These are phyloP conservation scores for Nasua narica DNA, from an alignment of 2,797 vertebrate genomes.

Conservation along the genomic window DNA sequence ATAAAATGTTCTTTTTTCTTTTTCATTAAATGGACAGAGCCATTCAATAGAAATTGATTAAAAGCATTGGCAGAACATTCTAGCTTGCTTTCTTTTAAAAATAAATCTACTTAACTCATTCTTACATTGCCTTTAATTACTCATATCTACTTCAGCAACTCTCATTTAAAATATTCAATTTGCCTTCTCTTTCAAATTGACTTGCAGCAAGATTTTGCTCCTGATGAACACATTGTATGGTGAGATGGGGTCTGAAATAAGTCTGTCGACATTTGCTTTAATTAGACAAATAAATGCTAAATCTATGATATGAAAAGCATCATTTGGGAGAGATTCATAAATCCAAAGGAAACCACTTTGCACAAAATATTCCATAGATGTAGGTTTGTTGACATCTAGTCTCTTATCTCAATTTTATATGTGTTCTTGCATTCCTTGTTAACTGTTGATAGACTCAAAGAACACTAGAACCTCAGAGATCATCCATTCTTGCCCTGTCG, in stretches of 20 bases:
- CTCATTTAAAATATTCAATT: conserved; percentile 9
- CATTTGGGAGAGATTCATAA: neutral
- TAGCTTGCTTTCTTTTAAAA: neutral
- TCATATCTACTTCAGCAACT: neutral
- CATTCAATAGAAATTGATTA: neutral
- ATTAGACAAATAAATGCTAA: conserved; percentile 2
- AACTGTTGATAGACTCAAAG: neutral
- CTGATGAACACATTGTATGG: neutral
- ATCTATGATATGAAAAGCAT: neutral
- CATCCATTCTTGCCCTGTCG: neutral
- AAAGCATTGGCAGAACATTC: neutral
- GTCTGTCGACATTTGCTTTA: neutral
- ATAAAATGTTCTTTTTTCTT: neutral
- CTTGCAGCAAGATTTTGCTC: neutral
- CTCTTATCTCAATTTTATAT: neutral
- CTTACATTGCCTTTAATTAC: neutral
- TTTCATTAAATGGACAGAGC: neutral
- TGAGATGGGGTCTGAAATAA: neutral
- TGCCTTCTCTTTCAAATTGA: neutral
- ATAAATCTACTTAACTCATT: neutral
- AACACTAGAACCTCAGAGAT: neutral
- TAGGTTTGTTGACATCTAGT: neutral
- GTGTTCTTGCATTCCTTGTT: neutral
- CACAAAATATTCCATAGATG: neutral
- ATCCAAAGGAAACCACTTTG: neutral